Evolutionary conservation across 1,140 invertebrate genomes (phyloP), one percentile per base, ranked within the genome.

Genomic region (Cydia pomonella): DNA sequence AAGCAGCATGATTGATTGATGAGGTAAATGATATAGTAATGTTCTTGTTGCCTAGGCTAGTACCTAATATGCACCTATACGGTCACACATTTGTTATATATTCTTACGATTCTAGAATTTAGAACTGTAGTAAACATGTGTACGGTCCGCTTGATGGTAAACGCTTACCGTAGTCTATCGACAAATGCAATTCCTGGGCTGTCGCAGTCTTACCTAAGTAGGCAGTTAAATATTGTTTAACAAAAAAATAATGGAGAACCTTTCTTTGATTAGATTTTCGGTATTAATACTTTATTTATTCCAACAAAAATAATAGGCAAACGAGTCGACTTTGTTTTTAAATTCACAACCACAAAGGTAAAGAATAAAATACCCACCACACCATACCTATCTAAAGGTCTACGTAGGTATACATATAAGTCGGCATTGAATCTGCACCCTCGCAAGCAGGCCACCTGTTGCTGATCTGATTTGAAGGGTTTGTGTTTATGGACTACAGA

Each of bases 371-470:
- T 50, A 50, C 47, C 1, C 47, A 16, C 47, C 2, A n/a, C 6
- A 5, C n/a, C 16, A 50, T 50, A 50, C 5, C 4, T n/a, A 50
- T n/a, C 6, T 50, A 50, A 4, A 50, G n/a, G 47, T 50, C 1
- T n/a, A 50, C 16, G n/a, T 50, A 50, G 16, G n/a, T 50, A n/a
- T 4, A n/a, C n/a, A 59, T 21, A 38, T 38, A 33, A 12, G 29
- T 33, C 9, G 27, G 64, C 29, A 69, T 69, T 38, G 33, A 69
- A 69, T 69, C 29, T 41, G 64, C 64, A 69, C 64, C 64, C 64
- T 33, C 64, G 63, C 64, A n/a, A 18, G 64, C 29, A 69, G n/a
- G 33, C 64, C 64, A 69, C 64, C 64, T 69, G 64, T 69, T 38
- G 27, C 64, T 27, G 64, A 33, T 33, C 27, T 33, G 64, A 69